A percentile compares a stretch with the other conserved stretches of the same genome.
These are phyloP conservation scores for Takifugu rubripes DNA, from an alignment of 2,797 vertebrate genomes.

Conservation along the genomic window DNA sequence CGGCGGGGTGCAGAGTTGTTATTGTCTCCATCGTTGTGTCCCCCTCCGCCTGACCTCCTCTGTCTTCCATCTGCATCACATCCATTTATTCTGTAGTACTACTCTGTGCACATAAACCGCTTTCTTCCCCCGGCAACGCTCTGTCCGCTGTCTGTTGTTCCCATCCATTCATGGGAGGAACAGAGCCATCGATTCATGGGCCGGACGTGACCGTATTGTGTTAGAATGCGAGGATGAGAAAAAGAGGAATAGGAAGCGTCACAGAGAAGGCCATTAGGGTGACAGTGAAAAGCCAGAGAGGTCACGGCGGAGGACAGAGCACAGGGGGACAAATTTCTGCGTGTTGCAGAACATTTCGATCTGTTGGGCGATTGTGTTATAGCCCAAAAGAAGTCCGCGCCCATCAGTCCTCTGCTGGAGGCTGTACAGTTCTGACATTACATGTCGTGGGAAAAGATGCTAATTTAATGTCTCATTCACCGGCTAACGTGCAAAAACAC, in stretches of 20 bases:
- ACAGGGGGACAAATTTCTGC: slow-evolving; percentile 23
- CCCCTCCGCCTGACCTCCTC: slow-evolving; percentile 58
- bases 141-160: slow-evolving; percentile 42
- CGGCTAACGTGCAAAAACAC: slow-evolving; percentile 17
- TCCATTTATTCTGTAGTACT: slow-evolving; percentile 48
- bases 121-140: slow-evolving; percentile 37
- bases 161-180: slow-evolving; percentile 58
- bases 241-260: slow-evolving; percentile 23
- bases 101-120: slow-evolving; percentile 57
- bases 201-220: slow-evolving; percentile 65
- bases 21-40: slow-evolving; percentile 60
- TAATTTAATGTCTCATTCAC: slow-evolving; percentile 14
- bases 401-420: slow-evolving; percentile 48
- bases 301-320: slow-evolving; percentile 49
- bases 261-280: slow-evolving; percentile 13
- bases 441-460: slow-evolving; percentile 52
- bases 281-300: slow-evolving; percentile 41
- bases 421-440: slow-evolving; percentile 24
- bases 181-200: slow-evolving; percentile 71
- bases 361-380: slow-evolving; percentile 21
- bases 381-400: slow-evolving; percentile 23
- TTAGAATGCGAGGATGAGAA: slow-evolving; percentile 63
- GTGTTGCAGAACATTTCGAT: slow-evolving; percentile 29
- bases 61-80: slow-evolving; percentile 63
- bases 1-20: slow-evolving; percentile 48